Conservation (phyloP, 1,140 invertebrate genomes). For the Zaprionus tsacasi region DNA sequence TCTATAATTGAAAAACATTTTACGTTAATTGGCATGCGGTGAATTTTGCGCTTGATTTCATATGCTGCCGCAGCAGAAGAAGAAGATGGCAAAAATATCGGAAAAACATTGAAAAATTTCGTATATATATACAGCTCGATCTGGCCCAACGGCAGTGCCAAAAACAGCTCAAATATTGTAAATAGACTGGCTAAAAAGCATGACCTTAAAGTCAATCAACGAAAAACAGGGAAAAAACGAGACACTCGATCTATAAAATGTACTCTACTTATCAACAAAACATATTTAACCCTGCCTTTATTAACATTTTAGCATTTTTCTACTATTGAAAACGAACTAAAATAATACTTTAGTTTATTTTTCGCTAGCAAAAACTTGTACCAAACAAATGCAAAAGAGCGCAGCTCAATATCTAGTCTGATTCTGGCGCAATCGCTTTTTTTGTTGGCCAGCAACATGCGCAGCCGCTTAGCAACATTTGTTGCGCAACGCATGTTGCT, state of each 20-base stretch:
- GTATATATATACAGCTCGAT: background rate
- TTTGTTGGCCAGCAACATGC: background rate
- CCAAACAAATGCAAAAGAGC: background rate
- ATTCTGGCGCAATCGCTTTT: too few species aligned
- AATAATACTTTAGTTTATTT: too few species aligned
- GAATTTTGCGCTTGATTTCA: slow-evolving; percentile 48
- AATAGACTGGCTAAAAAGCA: slow-evolving; percentile 9
- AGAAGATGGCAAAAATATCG: background rate
- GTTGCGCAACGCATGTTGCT: background rate
- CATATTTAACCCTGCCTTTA: too few species aligned
- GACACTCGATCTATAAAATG: too few species aligned
- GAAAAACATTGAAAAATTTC: slow-evolving; percentile 1
- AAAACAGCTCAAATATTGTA: slow-evolving; percentile 17
- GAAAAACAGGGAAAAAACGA: background rate
- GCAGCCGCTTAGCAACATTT: background rate
- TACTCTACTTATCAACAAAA: too few species aligned
- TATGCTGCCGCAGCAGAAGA: background rate
- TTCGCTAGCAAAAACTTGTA: background rate
- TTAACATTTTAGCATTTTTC: too few species aligned
- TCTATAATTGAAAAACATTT: slow-evolving; percentile 35
- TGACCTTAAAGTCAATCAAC: slow-evolving; percentile 14
- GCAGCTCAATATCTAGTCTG: too few species aligned
- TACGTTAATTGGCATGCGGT: slow-evolving; percentile 45
- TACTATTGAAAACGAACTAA: too few species aligned
- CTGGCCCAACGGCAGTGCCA: background rate